These are phyloP conservation scores for Taphrorychus bicolor DNA, from an alignment of 2,888 invertebrate genomes.

Conservation along the genomic window DNA sequence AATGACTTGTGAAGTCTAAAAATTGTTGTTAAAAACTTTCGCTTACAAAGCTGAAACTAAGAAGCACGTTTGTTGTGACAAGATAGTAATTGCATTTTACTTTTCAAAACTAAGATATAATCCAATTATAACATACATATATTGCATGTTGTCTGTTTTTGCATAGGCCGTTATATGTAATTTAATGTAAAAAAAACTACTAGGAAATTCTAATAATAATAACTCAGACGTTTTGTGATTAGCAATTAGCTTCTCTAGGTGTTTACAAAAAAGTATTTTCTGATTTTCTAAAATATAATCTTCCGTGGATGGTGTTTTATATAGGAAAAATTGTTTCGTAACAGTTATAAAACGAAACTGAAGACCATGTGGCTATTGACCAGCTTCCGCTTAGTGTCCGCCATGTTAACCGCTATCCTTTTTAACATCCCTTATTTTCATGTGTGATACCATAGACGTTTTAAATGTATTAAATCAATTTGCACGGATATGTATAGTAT, in stretches of 20 bases:
- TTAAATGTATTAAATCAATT: constrained; percentile 59
- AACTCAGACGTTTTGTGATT: neutral
- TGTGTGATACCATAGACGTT: constrained; percentile 61
- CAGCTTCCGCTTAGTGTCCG: constrained; percentile 49
- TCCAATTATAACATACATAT: constrained; percentile 5
- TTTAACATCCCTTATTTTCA: constrained; percentile 51
- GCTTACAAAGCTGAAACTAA: no score
- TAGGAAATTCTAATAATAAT: neutral
- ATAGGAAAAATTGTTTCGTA: neutral
- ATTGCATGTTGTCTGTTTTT: constrained; percentile 27
- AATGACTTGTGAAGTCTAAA: no score
- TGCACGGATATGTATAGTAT: constrained; percentile 61
- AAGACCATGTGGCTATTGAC: constrained; percentile 42
- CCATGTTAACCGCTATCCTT: constrained; percentile 52
- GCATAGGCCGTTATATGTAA: constrained; percentile 18
- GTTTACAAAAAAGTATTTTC: constrained; percentile 1
- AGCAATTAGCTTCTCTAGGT: constrained; percentile 7
- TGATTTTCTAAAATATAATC: neutral
- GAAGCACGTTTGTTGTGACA: no score
- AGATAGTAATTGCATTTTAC: no score
- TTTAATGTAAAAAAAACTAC: constrained; percentile 12
- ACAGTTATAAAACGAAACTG: constrained; percentile 24
- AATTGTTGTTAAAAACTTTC: no score
- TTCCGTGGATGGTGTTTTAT: constrained; percentile 8
- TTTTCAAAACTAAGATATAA: neutral